These are phyloP conservation scores for Lindbergichthys nudifrons DNA, from an alignment of 2,797 vertebrate species.

Conservation along the genomic window DNA sequence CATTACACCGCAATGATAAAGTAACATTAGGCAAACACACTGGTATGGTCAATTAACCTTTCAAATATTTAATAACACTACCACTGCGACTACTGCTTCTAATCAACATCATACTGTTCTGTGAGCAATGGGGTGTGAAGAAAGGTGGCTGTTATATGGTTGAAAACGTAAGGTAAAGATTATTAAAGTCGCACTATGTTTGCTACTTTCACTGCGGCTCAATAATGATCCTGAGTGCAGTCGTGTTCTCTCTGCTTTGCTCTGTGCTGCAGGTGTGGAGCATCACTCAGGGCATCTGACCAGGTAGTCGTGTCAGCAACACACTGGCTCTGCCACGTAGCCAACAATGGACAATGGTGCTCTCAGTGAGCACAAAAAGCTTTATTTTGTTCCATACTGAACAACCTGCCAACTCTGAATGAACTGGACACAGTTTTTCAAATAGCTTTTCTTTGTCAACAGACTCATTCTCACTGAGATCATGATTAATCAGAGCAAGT, in stretches of 20 bases:
- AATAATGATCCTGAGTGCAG: slow-evolving; percentile 40
- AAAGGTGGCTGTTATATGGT: neutral
- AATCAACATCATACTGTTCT: neutral
- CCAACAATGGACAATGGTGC: slow-evolving; percentile 68
- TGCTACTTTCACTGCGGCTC: slow-evolving; percentile 18
- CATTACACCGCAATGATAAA: neutral
- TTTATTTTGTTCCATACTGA: slow-evolving; percentile 44
- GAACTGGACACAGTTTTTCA: slow-evolving; percentile 54
- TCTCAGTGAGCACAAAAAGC: slow-evolving; percentile 45
- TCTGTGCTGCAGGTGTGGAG: slow-evolving; percentile 40
- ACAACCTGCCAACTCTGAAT: slow-evolving; percentile 61
- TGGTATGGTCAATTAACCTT: neutral
- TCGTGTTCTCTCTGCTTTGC: slow-evolving; percentile 36
- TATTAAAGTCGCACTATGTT: slow-evolving; percentile 21
- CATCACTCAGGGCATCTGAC: slow-evolving; percentile 63
- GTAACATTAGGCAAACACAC: neutral
- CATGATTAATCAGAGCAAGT: slow-evolving; percentile 75
- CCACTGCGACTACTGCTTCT: neutral
- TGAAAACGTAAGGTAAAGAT: slow-evolving; percentile 18
- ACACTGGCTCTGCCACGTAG: slow-evolving; percentile 35
- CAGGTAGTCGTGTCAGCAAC: slow-evolving; percentile 52
- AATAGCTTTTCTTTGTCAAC: slow-evolving; percentile 56
- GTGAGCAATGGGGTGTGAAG: neutral
- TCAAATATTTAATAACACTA: neutral
- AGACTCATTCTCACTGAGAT: slow-evolving; percentile 66